These are phyloP conservation scores for Odontothrips loti DNA, from an alignment of 2,888 invertebrate species.

Conservation along the genomic window DNA sequence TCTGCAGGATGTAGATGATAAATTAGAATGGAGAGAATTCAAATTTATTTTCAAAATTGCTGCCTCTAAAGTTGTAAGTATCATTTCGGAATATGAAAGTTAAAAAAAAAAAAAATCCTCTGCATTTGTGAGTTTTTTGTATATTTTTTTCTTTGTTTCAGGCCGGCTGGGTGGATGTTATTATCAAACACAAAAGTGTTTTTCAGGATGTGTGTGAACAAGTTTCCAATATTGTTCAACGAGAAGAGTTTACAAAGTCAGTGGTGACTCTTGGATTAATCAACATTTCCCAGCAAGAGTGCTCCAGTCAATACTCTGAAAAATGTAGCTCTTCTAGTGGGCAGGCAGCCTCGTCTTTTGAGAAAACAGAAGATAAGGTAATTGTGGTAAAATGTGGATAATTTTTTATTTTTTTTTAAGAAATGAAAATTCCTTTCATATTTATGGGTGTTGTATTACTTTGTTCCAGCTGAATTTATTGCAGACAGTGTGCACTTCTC, in stretches of 20 bases:
- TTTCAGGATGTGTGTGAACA: slow-evolving; percentile 52
- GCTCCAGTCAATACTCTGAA: slow-evolving; percentile 31
- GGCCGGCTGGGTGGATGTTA: slow-evolving; percentile 53
- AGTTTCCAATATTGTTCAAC: slow-evolving; percentile 57
- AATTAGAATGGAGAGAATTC: slow-evolving; percentile 58
- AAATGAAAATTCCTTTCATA: background rate
- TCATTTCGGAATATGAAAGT: background rate
- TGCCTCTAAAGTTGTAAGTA: slow-evolving; percentile 62
- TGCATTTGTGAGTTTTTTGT: slow-evolving; percentile 33
- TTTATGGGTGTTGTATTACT: slow-evolving; percentile 17
- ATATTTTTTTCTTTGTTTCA: slow-evolving; percentile 40
- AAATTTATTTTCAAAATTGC: slow-evolving; percentile 60
- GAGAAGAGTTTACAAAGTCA: slow-evolving; percentile 58
- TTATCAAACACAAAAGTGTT: slow-evolving; percentile 50
- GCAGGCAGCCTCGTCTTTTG: background rate
- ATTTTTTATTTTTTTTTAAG: slow-evolving; percentile 30
- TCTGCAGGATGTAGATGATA: slow-evolving; percentile 61
- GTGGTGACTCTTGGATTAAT: slow-evolving; percentile 55
- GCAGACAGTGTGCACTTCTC: slow-evolving; percentile 59
- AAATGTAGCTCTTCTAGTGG: background rate
- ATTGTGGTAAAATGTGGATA: slow-evolving; percentile 35
- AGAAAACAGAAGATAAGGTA: background rate
- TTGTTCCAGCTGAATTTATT: slow-evolving; percentile 53
- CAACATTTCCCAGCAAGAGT: slow-evolving; percentile 42
- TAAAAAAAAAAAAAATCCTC: slow-evolving; percentile 20